Evolutionary conservation across 2,113 vertebrate genomes (phyloP), one percentile per base, ranked within the genome.

Genomic region (Pteronura brasiliensis): DNA sequence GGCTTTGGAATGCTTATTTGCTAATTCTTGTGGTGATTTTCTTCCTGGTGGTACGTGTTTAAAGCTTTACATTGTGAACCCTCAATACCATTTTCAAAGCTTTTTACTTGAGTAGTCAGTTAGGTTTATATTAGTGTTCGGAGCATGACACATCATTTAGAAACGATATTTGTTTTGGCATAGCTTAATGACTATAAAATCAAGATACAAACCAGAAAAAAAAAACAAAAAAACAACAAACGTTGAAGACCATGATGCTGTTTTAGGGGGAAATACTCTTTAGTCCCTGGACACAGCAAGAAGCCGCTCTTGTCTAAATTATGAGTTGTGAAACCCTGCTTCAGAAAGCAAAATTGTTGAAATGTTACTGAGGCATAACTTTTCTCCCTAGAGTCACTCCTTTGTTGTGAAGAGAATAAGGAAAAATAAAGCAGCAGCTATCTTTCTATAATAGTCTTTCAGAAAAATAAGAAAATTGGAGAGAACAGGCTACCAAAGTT

Each of bases 151-250:
- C 49, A 63, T 94, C 93, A 92, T 98, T 98, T 96, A 98, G 96
- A 97, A 93, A 98, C 97, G 97, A 96, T 98, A 87, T 99, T 98
- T 99, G 96, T 97, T 49, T 98, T 98, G 97, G 98, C 97, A 96
- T 97, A 92, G 77, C 67, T 87, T 98, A 90, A 97, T 95, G 98
- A 98, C 98, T 97, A 98, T 85, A 96, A 97, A 98, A 98, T 97
- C 1, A 92, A 97, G 93, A 98, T 87, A 96, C 92, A 98, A 98
- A 97, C 47, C 95, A 98, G 98, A 93, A 97, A 98, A 91, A 71
- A 82, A 55, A 55, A 55, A 55, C 52, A 55, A 52, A 52, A 52
- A 52, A 52, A 55, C 17, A 55, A 55, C 52, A 61, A 47, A 42
- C 79, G 44, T 52, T 97, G 97, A 93, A 96, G 88, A 90, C 87